Conservation (phyloP, 1,140 invertebrate species). For the Tetragnatha versicolor region DNA sequence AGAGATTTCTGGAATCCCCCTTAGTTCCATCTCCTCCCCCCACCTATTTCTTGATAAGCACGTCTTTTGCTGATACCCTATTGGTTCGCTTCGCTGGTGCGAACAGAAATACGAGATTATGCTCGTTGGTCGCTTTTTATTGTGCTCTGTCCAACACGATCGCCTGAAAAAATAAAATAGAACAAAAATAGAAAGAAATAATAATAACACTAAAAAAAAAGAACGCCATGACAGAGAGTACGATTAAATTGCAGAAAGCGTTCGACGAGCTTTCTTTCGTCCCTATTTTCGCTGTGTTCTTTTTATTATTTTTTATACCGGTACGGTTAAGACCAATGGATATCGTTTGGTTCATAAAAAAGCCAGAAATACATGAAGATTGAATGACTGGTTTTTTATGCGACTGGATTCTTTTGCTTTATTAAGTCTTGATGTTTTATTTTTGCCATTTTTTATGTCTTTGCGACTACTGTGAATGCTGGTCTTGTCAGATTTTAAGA, state of each 20-base stretch:
- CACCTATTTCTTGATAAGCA: slow-evolving; percentile 27
- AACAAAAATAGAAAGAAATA: background rate
- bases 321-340: slow-evolving; percentile 18
- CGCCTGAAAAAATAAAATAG: slow-evolving; percentile 31
- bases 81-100: slow-evolving; percentile 41
- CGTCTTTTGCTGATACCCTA: slow-evolving; percentile 43
- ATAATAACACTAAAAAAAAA: too few species aligned
- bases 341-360: slow-evolving; percentile 6
- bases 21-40: background rate
- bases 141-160: slow-evolving; percentile 48
- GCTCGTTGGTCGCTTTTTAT: slow-evolving; percentile 47
- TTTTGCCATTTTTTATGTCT: slow-evolving; percentile 6
- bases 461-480: slow-evolving; percentile 11
- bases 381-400: slow-evolving; percentile 10
- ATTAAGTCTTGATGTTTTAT: slow-evolving; percentile 9
- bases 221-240: background rate
- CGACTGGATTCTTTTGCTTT: background rate
- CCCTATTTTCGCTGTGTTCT: background rate
- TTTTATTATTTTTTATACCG: background rate
- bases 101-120: slow-evolving; percentile 53
- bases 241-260: slow-evolving; percentile 49
- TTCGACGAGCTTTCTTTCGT: background rate
- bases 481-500: background rate
- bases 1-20: background rate
- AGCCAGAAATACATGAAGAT: background rate